Evolutionary conservation across 2,797 vertebrate species (phyloP).

Genomic region (Sebastes cheni): DNA sequence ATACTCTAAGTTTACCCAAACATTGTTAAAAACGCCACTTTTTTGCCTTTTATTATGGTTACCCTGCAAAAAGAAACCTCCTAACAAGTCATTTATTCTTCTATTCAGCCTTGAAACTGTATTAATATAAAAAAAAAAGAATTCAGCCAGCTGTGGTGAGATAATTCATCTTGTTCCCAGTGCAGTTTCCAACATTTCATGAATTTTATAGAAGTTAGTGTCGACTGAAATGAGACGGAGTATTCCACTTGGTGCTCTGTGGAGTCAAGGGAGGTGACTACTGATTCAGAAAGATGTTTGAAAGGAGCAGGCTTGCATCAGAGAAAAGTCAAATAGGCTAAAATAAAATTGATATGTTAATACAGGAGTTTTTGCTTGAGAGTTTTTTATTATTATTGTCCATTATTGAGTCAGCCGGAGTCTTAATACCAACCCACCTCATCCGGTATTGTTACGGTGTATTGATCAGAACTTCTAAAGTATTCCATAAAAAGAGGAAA

Average conservation of each 20-base stretch:
- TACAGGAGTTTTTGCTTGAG: neutral
- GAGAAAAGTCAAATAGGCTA: slow-evolving; percentile 1
- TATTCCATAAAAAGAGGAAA: neutral
- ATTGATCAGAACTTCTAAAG: neutral
- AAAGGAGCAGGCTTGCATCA: neutral
- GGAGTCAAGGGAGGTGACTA: neutral
- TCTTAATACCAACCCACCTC: neutral
- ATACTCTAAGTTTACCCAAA: slow-evolving; percentile 6
- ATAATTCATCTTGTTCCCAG: slow-evolving; percentile 28
- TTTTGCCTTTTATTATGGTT: neutral
- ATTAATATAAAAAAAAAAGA: neutral
- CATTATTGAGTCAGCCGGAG: neutral
- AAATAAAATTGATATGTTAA: neutral
- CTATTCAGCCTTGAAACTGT: slow-evolving; percentile 3
- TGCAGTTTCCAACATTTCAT: slow-evolving; percentile 21
- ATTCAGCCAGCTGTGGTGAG: slow-evolving; percentile 1
- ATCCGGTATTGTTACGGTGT: neutral
- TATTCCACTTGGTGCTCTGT: neutral
- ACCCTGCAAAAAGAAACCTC: neutral
- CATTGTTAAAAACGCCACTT: neutral
- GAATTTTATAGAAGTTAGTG: slow-evolving; percentile 36
- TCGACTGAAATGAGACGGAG: slow-evolving; percentile 13
- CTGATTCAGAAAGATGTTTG: neutral
- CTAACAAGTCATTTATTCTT: neutral
- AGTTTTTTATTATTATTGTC: neutral